Evolutionary conservation across 2,797 vertebrate genomes (phyloP).

Genomic region (Bradypodion ventrale): DNA sequence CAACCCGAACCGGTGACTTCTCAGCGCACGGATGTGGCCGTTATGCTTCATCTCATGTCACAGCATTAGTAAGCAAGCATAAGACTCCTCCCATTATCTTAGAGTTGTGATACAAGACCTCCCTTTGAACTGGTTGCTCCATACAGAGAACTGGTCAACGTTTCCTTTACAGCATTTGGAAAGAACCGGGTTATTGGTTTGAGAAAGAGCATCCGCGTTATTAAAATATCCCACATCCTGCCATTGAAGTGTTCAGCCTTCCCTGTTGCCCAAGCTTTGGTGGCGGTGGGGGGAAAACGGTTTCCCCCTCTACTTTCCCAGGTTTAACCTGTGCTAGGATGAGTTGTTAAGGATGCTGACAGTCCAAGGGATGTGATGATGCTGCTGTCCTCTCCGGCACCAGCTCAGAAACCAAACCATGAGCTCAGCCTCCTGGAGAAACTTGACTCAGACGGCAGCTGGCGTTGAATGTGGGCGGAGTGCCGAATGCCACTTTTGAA

Average conservation of each 20-base stretch:
- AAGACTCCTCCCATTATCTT: background rate
- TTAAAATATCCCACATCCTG: background rate
- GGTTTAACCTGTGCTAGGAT: background rate
- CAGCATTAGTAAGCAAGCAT: background rate
- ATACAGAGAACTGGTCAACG: background rate
- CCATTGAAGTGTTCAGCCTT: background rate
- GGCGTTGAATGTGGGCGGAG: background rate
- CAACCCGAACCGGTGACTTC: background rate
- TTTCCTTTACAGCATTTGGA: background rate
- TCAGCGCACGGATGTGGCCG: too few species aligned
- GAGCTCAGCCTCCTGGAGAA: background rate
- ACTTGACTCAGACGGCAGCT: constrained; percentile 1
- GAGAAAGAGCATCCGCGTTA: background rate
- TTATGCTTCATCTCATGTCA: too few species aligned
- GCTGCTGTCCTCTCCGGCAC: background rate
- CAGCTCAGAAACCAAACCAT: background rate
- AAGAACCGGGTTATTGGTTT: background rate
- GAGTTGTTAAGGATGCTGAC: background rate
- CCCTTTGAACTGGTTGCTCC: background rate
- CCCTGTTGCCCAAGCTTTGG: background rate
- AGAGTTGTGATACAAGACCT: background rate
- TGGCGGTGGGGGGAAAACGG: too few species aligned
- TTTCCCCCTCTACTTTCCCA: too few species aligned
- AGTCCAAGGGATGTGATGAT: background rate
- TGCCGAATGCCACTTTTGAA: background rate